phyloP scores from a whole-genome alignment of 2,113 vertebrate genomes.

The Taxidea taxus region DNA sequence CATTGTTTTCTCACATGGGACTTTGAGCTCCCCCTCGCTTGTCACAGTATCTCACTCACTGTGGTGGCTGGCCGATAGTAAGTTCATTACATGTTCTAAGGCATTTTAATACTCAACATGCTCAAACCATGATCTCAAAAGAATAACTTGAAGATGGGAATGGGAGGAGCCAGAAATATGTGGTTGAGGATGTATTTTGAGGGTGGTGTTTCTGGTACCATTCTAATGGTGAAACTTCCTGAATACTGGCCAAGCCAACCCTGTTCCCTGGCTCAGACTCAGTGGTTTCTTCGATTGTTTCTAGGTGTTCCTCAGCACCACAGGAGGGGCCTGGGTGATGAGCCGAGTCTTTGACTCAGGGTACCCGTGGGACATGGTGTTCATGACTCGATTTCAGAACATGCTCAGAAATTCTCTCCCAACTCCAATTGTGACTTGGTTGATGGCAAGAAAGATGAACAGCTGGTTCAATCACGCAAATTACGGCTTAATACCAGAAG shows the following conservation, averaged over 20 bases:
- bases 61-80: background rate
- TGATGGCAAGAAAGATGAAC: constrained; percentile 79
- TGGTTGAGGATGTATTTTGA: background rate
- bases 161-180: background rate
- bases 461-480: constrained; percentile 85
- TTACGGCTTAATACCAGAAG: constrained; percentile 86
- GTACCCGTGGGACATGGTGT: constrained; percentile 87
- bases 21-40: too few species aligned
- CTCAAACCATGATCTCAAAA: background rate
- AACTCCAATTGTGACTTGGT: constrained; percentile 68
- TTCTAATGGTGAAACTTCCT: background rate
- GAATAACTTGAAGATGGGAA: background rate
- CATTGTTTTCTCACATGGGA: background rate
- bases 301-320: constrained; percentile 91
- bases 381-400: constrained; percentile 76
- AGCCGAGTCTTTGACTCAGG: constrained; percentile 83
- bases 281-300: background rate
- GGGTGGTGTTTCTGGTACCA: background rate
- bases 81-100: background rate
- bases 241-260: background rate
- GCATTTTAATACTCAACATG: background rate
- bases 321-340: constrained; percentile 86
- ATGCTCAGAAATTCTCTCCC: constrained; percentile 82
- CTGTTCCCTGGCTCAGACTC: background rate
- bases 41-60: background rate